These are phyloP conservation scores for Crenuchus spilurus DNA, from an alignment of 2,797 vertebrate genomes.

Conservation along the genomic window DNA sequence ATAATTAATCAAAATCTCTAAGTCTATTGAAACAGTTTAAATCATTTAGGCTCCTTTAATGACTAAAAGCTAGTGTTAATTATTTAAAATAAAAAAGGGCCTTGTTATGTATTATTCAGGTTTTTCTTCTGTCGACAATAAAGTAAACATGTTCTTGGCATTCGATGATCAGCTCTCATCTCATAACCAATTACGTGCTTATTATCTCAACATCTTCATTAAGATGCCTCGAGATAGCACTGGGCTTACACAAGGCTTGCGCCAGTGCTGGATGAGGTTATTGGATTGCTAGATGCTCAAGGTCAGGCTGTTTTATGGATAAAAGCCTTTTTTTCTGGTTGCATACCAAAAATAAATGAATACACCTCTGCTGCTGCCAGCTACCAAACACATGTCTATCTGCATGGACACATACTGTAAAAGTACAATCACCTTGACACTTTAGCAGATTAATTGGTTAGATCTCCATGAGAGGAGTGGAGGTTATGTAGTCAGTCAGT, in stretches of 20 bases:
- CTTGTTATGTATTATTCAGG: slow-evolving; percentile 13
- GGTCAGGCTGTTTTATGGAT: slow-evolving; percentile 19
- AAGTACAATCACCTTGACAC: slow-evolving; percentile 40
- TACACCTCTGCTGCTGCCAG: neutral
- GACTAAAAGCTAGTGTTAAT: slow-evolving; percentile 33
- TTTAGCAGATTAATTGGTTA: slow-evolving; percentile 40
- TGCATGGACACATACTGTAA: slow-evolving; percentile 33
- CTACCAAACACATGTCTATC: slow-evolving; percentile 3
- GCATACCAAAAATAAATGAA: slow-evolving; percentile 32
- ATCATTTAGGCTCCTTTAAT: slow-evolving; percentile 33
- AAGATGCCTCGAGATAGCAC: neutral
- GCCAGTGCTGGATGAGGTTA: neutral
- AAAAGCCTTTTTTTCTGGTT: slow-evolving; percentile 23
- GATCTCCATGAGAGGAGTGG: slow-evolving; percentile 14
- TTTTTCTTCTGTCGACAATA: neutral
- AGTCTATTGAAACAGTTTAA: slow-evolving; percentile 28
- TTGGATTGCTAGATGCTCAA: slow-evolving; percentile 21
- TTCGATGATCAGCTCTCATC: neutral
- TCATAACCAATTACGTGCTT: neutral
- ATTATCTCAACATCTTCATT: neutral
- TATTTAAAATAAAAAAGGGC: slow-evolving; percentile 14
- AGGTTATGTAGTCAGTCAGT: slow-evolving; percentile 14
- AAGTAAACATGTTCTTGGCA: neutral
- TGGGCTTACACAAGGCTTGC: neutral
- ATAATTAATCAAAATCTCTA: slow-evolving; percentile 24